A percentile compares a stretch with the other conserved stretches of the same genome.
Evolutionary conservation across 2,113 vertebrate species (phyloP).

Genomic region (Chunga burmeisteri): DNA sequence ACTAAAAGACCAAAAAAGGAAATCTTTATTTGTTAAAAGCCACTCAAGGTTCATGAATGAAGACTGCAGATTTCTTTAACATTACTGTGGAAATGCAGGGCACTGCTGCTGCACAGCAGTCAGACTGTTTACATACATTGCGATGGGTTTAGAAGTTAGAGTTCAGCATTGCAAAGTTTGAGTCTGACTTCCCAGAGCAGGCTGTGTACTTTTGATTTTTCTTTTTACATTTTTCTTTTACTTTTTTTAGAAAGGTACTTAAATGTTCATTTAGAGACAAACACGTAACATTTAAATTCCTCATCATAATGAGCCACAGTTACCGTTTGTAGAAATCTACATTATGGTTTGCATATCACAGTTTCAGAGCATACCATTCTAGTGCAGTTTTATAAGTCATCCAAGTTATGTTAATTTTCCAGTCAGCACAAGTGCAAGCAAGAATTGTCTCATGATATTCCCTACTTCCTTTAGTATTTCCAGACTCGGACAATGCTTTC

Average conservation of each 20-base stretch:
- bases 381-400: background rate
- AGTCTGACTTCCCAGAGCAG: background rate
- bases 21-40: slow-evolving; percentile 61
- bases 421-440: background rate
- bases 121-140: background rate
- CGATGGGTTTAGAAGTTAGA: background rate
- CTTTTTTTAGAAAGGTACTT: background rate
- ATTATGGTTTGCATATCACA: background rate
- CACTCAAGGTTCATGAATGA: slow-evolving; percentile 15
- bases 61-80: slow-evolving; percentile 25
- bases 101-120: background rate
- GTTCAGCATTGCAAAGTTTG: background rate
- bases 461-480: background rate
- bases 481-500: background rate
- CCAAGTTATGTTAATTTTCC: background rate
- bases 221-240: background rate
- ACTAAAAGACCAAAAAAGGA: slow-evolving; percentile 71
- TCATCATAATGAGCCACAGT: background rate
- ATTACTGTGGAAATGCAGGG: background rate
- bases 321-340: background rate
- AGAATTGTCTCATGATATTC: background rate
- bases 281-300: background rate
- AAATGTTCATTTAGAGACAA: background rate
- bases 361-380: background rate
- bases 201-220: background rate